Conservation (phyloP, 2,797 vertebrate genomes). For the Ispidina lecontei region DNA sequence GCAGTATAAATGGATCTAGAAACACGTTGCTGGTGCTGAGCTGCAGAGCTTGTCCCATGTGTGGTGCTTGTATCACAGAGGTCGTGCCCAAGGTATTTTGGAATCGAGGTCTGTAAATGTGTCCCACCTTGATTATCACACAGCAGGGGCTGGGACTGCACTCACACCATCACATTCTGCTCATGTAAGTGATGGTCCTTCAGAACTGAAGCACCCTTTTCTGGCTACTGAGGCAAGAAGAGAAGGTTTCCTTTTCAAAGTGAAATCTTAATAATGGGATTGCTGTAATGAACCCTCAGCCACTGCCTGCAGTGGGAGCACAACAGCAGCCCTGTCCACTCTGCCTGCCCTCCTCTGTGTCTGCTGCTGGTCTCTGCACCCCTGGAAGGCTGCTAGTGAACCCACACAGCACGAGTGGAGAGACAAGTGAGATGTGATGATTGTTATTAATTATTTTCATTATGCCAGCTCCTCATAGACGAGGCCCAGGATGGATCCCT, state of each 20-base stretch:
- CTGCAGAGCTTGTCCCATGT: neutral
- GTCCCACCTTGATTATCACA: neutral
- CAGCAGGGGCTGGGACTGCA: neutral
- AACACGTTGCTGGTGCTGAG: neutral
- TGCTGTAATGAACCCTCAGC: neutral
- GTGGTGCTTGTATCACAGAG: neutral
- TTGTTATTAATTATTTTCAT: constrained; percentile 45
- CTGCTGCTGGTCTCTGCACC: neutral
- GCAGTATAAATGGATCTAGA: neutral
- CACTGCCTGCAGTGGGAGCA: neutral
- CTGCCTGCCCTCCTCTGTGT: neutral
- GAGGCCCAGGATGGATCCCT: neutral
- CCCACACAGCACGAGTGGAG: neutral
- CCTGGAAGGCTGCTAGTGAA: neutral
- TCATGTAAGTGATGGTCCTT: neutral
- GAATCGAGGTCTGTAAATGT: neutral
- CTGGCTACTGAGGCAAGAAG: neutral
- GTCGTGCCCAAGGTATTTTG: neutral
- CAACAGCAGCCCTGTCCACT: neutral
- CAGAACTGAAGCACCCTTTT: neutral
- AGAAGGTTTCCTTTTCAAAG: neutral
- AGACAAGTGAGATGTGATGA: neutral
- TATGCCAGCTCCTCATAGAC: neutral
- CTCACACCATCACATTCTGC: neutral
- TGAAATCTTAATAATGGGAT: neutral